A percentile compares a stretch with the other conserved stretches of the same genome.
These are phyloP conservation scores for Plagodis dolabraria DNA, from an alignment of 2,888 invertebrate species.

Conservation along the genomic window DNA sequence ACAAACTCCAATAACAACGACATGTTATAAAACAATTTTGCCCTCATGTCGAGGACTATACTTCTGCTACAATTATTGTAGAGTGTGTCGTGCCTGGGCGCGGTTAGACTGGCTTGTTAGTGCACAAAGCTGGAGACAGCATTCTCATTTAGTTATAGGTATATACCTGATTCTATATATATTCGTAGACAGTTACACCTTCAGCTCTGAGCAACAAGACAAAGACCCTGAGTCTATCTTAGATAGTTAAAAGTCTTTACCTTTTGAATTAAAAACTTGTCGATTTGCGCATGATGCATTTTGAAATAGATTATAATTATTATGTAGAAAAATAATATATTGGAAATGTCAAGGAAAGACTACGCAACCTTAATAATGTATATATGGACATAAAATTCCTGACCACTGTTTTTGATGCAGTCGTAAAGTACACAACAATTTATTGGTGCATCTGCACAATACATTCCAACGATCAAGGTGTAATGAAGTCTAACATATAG, in stretches of 20 bases:
- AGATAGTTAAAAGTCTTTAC: conserved; percentile 14
- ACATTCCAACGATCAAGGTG: conserved; percentile 19
- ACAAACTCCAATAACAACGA: conserved; percentile 13
- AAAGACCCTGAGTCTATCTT: conserved; percentile 45
- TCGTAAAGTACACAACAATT: conserved; percentile 2
- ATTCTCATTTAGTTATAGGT: conserved; percentile 49
- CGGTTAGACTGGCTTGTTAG: conserved; percentile 77
- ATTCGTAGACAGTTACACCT: conserved; percentile 25
- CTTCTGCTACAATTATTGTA: conserved; percentile 41
- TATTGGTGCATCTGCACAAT: conserved; percentile 14
- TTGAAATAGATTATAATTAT: background rate
- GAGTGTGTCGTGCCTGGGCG: conserved; percentile 68
- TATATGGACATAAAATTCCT: too few species aligned
- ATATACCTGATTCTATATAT: conserved; percentile 35
- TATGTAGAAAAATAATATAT: background rate
- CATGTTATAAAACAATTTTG: conserved; percentile 19
- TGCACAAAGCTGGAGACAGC: conserved; percentile 67
- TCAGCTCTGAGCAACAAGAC: conserved; percentile 3
- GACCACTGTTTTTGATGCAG: background rate
- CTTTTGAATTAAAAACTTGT: conserved; percentile 11
- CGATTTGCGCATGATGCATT: conserved; percentile 2
- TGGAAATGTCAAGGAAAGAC: background rate
- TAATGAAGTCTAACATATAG: too few species aligned
- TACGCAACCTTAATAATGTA: too few species aligned
- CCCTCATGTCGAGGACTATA: conserved; percentile 9